These are phyloP conservation scores for Ceyx melanurus DNA, from an alignment of 2,113 vertebrate species.

Conservation along the genomic window DNA sequence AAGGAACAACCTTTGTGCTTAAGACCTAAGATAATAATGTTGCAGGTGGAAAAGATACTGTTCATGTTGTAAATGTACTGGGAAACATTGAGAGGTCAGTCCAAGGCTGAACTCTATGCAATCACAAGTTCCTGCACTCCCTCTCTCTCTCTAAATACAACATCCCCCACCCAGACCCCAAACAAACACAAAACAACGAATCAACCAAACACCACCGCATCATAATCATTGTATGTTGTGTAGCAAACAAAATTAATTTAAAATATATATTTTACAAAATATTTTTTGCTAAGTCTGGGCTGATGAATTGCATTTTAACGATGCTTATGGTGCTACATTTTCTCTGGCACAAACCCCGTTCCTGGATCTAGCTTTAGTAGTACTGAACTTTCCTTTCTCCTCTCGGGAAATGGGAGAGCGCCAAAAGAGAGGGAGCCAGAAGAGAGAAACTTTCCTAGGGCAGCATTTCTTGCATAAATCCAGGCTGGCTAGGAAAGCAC, in stretches of 20 bases:
- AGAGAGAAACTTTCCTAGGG: neutral
- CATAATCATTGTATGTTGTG: neutral
- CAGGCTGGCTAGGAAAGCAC: neutral
- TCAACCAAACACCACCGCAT: neutral
- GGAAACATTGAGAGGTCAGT: neutral
- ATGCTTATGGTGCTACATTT: neutral
- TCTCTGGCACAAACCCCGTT: neutral
- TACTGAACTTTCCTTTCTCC: neutral
- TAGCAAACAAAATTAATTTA: neutral
- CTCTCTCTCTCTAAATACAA: too few relatives aligned
- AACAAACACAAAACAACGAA: too few relatives aligned
- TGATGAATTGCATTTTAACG: neutral
- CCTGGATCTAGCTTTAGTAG: neutral
- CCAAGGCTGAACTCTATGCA: neutral
- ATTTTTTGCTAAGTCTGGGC: neutral
- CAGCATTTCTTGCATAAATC: neutral
- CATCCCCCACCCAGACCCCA: too few relatives aligned
- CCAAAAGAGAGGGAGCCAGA: neutral
- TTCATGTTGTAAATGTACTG: neutral
- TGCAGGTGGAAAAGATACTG: neutral
- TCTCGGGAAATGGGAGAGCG: neutral
- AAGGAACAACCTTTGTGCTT: neutral
- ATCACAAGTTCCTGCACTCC: neutral
- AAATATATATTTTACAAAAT: neutral
- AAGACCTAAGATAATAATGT: neutral